Conservation (phyloP, 2,797 vertebrate genomes). For the Gymnocypris eckloni region DNA sequence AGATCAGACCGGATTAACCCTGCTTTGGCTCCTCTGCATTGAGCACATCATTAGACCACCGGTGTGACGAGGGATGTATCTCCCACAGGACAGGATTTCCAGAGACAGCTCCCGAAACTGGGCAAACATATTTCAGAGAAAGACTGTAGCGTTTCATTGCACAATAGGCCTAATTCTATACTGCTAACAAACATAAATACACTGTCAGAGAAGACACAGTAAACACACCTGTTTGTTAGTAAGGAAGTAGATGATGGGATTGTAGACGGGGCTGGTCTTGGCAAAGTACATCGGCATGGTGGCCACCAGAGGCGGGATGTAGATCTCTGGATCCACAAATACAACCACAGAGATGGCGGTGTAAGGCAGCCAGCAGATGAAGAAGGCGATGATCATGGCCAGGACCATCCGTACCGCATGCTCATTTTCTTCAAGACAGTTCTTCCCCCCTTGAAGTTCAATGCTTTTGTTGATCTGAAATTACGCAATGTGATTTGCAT, state of each 20-base stretch:
- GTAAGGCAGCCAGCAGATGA: conserved; percentile 83
- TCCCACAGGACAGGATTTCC: conserved; percentile 74
- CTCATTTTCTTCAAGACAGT: conserved; percentile 74
- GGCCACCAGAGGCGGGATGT: conserved; percentile 77
- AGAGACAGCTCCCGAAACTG: conserved; percentile 74
- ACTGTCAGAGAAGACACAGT: not conserved
- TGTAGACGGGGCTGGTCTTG: conserved; percentile 66
- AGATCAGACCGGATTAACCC: conserved; percentile 74
- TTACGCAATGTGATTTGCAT: conserved; percentile 28
- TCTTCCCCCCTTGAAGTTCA: conserved; percentile 75
- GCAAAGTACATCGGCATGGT: conserved; percentile 74
- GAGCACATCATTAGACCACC: conserved; percentile 65
- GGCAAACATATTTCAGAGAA: not conserved
- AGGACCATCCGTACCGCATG: conserved; percentile 75
- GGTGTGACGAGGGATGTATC: conserved; percentile 64
- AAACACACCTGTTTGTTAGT: conserved; percentile 77
- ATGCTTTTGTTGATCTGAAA: conserved; percentile 79
- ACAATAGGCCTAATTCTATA: not conserved
- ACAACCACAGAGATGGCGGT: conserved; percentile 75
- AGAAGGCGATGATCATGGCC: conserved; percentile 76
- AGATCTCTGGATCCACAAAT: conserved; percentile 71
- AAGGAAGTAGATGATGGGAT: conserved; percentile 82
- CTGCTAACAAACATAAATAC: not conserved
- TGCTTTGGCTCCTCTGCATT: conserved; percentile 59
- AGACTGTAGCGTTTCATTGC: not conserved